A percentile compares a stretch with the other conserved stretches of the same genome.
phyloP scores from a whole-genome alignment of 2,797 vertebrate genomes.

The Antrozous pallidus region DNA sequence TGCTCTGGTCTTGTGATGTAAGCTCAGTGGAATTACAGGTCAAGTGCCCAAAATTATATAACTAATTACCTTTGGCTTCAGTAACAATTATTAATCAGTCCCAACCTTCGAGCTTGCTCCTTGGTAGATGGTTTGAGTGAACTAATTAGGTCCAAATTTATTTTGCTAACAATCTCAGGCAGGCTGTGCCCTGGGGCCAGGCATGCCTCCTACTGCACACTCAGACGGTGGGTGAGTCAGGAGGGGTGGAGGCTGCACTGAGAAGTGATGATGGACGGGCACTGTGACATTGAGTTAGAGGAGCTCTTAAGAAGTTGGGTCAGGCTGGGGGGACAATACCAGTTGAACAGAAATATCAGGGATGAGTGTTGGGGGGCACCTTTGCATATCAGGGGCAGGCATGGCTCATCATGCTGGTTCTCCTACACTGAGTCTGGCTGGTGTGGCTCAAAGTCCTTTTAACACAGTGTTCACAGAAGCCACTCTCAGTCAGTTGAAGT shows the following conservation, averaged over 20 bases:
- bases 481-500: not conserved
- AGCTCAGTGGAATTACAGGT: not conserved
- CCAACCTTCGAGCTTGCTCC: not conserved
- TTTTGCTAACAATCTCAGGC: not conserved
- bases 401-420: accelerated
- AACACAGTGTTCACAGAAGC: not conserved
- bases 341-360: not conserved
- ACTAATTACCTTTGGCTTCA: not conserved
- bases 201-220: not conserved
- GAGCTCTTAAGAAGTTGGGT: not conserved
- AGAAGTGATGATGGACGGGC: not conserved
- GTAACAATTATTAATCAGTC: not conserved
- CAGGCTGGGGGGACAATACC: not conserved
- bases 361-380: accelerated
- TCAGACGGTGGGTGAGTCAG: not conserved
- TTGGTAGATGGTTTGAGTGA: not conserved
- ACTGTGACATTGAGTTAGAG: accelerated
- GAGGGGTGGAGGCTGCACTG: not conserved
- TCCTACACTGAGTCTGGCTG: accelerated
- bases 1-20: not conserved
- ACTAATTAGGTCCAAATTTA: not conserved
- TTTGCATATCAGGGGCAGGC: accelerated
- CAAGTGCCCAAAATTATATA: not conserved
- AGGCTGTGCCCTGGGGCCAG: not conserved
- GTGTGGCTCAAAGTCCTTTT: not conserved